These are phyloP conservation scores for Drosophila ananassae DNA, from an alignment of 1,140 invertebrate species.

Conservation along the genomic window DNA sequence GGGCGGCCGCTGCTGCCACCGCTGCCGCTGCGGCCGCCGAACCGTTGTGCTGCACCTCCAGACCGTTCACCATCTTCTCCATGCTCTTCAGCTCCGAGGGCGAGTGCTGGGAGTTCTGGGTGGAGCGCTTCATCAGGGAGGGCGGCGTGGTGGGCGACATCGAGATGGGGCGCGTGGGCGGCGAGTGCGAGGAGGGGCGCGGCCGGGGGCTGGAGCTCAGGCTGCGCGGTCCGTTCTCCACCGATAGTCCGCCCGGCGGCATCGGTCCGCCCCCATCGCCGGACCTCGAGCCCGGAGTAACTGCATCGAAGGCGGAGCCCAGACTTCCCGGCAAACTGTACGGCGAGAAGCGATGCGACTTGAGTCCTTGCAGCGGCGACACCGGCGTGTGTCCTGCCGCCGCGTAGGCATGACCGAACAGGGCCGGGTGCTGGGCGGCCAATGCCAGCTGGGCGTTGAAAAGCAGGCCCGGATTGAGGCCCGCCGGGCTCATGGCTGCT, in stretches of 20 bases:
- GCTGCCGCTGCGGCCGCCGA: constrained; percentile 55
- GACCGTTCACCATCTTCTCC: constrained; percentile 97
- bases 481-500: constrained; percentile 85
- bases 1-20: constrained; percentile 56
- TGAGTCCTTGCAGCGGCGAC: constrained; percentile 85
- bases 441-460: constrained; percentile 93
- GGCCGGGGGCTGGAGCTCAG: constrained; percentile 88
- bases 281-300: constrained; percentile 88
- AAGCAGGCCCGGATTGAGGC: constrained; percentile 89
- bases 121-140: constrained; percentile 65
- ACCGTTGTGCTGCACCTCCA: constrained; percentile 89
- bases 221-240: constrained; percentile 85
- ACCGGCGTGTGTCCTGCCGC: constrained; percentile 86
- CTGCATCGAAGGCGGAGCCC: constrained; percentile 93
- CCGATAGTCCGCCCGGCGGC: constrained; percentile 38
- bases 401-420: constrained; percentile 88
- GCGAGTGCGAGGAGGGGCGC: constrained; percentile 86
- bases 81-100: constrained; percentile 94
- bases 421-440: constrained; percentile 91
- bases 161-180: constrained; percentile 85
- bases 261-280: constrained; percentile 45
- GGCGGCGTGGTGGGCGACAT: constrained; percentile 85
- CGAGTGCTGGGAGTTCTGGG: constrained; percentile 84
- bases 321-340: constrained; percentile 90
- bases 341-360: constrained; percentile 89